Conservation (phyloP, 2,113 vertebrate species). For the Tachysurus fulvidraco region DNA sequence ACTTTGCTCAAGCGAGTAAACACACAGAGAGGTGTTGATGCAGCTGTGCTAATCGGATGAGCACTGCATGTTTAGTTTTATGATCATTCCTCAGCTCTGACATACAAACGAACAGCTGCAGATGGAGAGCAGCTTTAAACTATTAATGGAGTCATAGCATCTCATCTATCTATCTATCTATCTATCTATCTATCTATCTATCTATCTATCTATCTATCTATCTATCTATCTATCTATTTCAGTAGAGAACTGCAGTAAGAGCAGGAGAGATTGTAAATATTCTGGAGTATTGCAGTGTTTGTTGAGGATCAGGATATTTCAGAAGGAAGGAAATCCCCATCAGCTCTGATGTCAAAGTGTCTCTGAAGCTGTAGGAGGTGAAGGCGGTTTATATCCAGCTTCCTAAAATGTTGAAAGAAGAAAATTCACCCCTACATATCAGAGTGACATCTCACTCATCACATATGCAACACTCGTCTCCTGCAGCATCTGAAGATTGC, state of each 20-base stretch:
- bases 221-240: too few species aligned
- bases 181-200: conserved; percentile 9
- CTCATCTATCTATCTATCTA: background rate
- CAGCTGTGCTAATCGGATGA: conserved; percentile 39
- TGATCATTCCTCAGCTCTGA: conserved; percentile 48
- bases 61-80: conserved; percentile 35
- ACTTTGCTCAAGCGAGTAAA: background rate
- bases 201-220: background rate
- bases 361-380: background rate
- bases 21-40: conserved; percentile 27
- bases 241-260: background rate
- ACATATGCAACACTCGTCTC: background rate
- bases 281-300: background rate
- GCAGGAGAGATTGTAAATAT: background rate
- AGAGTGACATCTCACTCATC: background rate
- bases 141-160: conserved; percentile 30
- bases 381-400: background rate
- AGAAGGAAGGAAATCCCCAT: background rate
- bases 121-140: conserved; percentile 15
- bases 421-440: background rate
- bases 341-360: background rate
- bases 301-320: background rate
- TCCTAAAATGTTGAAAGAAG: background rate
- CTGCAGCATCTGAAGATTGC: background rate
- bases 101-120: conserved; percentile 33